Evolutionary conservation across 2,797 vertebrate species (phyloP), one percentile per base, ranked within the genome.

Genomic region (Diceros bicornis): DNA sequence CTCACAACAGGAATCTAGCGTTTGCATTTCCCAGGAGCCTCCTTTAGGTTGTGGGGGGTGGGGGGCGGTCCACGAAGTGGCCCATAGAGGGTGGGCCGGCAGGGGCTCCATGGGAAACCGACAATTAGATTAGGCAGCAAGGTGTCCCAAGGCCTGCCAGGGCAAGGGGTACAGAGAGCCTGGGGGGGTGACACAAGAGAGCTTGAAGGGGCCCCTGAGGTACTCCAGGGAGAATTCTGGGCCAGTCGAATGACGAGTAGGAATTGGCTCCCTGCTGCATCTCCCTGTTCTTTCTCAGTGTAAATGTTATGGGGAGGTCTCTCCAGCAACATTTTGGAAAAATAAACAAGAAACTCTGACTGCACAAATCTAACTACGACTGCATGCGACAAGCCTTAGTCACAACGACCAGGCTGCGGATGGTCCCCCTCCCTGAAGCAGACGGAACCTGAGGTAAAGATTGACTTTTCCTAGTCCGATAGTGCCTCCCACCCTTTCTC

Each of bases 261-360:
- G 21, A 32, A n/a, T n/a, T 12, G 27, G 47, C 23, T 41, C 9
- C 6, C 1, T 7, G 59, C 66, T 23, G 68, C n/a, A 29, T 11
- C 52, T 52, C 41, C 32, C 64, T 0, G 29, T 23, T 27, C 37
- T 88, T 52, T 27, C 27, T 64, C 71, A 7, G 12, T 2, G 9
- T 21, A 17, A 79, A 77, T 6, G 32, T 59, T 68, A 29, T 0
- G 23, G 32, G 18, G 27, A 52, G 21, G 78, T 18, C 55, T 61
- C 41, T 1, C 50, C 37, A 10, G 44, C 44, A 61, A 18, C 69
- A 55, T 1, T 29, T 61, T 41, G 78, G 25, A 34, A 91, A 82
- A 83, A 71, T n/a, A 59, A 95, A 90, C 71, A 57, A 44, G 77
- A 89, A 89, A 29, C 85, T 74, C 23, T 6, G 69, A 32, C 23